Conservation (phyloP, 2,113 vertebrate species). For the Panthera uncia region DNA sequence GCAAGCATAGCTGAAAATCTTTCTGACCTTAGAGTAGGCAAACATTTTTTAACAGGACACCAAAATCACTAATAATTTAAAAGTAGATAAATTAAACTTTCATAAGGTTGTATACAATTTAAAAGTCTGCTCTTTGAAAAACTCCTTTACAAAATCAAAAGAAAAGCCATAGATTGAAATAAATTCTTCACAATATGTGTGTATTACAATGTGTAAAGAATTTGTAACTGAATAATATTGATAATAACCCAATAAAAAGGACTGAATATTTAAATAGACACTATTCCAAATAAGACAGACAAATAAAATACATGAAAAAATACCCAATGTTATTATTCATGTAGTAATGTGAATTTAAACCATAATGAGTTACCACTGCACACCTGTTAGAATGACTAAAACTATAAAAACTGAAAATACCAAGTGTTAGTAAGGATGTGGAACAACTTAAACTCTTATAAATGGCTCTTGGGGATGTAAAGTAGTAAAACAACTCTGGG, state of each 20-base stretch:
- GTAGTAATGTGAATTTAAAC: not conserved
- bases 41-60: not conserved
- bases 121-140: not conserved
- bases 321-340: not conserved
- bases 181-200: not conserved
- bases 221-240: not conserved
- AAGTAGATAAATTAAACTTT: not conserved
- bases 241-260: not conserved
- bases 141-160: not conserved
- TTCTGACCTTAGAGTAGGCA: not conserved
- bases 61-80: not conserved
- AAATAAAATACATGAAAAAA: constrained; percentile 23
- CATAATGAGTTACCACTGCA: not conserved
- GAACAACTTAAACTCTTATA: not conserved
- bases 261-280: not conserved
- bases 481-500: not conserved
- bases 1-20: not conserved
- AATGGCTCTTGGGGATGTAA: not conserved
- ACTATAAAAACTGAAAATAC: not conserved
- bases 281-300: not conserved
- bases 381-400: not conserved
- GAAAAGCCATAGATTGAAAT: not conserved
- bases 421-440: not conserved
- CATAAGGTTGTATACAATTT: not conserved
- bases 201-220: not conserved